These are phyloP conservation scores for Nyctibius grandis DNA, from an alignment of 2,797 vertebrate species.

Conservation along the genomic window DNA sequence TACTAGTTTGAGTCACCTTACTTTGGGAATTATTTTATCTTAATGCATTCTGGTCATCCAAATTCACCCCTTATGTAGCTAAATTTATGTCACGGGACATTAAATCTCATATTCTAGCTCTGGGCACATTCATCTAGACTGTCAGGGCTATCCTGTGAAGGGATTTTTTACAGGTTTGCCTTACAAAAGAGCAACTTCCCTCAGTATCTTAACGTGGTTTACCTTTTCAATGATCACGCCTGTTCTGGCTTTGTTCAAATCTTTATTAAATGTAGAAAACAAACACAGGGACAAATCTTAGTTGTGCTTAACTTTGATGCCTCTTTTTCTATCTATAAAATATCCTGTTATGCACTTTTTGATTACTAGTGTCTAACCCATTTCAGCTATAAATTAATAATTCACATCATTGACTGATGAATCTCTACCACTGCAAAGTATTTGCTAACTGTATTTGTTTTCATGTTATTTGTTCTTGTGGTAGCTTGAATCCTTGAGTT, in stretches of 20 bases:
- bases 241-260: not conserved
- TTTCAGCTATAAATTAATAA: not conserved
- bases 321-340: not conserved
- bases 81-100: slow-evolving; percentile 19
- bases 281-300: not conserved
- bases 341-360: not conserved
- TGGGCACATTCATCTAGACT: slow-evolving; percentile 11
- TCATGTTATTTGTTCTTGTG: not conserved
- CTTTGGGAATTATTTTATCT: not conserved
- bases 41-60: not conserved
- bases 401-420: not conserved
- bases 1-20: not conserved
- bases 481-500: not conserved
- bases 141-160: not conserved
- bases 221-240: not conserved
- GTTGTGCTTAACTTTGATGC: not conserved
- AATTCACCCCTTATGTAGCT: not conserved
- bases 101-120: slow-evolving; percentile 14
- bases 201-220: not conserved
- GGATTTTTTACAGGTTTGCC: not conserved
- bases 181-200: not conserved
- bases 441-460: not conserved
- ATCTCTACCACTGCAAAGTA: not conserved
- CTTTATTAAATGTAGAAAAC: not conserved
- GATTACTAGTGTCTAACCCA: not conserved